Conservation (phyloP, 2,797 vertebrate genomes). For the Aselliscus stoliczkanus region DNA sequence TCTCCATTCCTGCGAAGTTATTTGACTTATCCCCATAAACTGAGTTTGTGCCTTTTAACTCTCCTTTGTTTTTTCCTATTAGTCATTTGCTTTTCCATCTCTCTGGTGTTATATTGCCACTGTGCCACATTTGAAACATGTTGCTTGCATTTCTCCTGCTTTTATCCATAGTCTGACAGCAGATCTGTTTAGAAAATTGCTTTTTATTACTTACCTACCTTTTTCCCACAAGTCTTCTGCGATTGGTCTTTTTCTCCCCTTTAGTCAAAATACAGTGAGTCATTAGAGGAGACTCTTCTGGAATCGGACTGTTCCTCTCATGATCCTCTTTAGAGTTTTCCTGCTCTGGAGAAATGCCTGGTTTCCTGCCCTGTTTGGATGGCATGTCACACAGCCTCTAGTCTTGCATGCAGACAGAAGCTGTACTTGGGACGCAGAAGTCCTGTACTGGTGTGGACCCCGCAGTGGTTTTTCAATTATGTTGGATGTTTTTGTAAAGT, state of each 20-base stretch:
- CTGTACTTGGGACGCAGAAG: rapidly evolving
- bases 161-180: not conserved
- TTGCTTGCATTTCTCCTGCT: not conserved
- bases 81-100: not conserved
- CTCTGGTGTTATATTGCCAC: not conserved
- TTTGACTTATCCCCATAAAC: not conserved
- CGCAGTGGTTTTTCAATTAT: not conserved
- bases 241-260: not conserved
- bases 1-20: not conserved
- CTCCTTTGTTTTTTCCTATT: not conserved
- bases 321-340: not conserved
- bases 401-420: not conserved
- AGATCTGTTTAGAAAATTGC: not conserved
- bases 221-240: not conserved
- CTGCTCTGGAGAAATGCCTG: not conserved
- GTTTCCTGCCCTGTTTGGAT: rapidly evolving
- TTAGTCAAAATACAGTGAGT: not conserved
- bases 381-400: rapidly evolving
- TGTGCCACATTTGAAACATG: not conserved
- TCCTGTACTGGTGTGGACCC: not conserved
- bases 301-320: not conserved
- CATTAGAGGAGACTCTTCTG: not conserved
- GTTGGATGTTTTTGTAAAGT: not conserved
- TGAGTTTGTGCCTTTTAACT: not conserved
- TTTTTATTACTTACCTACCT: not conserved